These are phyloP conservation scores for Graptemys geographica DNA, from an alignment of 2,797 vertebrate genomes.

Conservation along the genomic window DNA sequence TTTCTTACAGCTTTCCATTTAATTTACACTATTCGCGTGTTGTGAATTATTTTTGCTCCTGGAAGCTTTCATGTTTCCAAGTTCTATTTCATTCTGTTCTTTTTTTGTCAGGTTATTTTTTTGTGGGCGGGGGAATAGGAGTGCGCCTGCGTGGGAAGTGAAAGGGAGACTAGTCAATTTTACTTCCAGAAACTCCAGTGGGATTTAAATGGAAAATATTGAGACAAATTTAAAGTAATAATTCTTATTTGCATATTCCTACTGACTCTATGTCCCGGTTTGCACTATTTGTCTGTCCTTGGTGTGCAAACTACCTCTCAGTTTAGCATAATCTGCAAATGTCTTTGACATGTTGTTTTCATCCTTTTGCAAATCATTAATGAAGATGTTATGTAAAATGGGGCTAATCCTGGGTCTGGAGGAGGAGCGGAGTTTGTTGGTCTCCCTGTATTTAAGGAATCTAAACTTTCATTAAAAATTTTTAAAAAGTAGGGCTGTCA, in stretches of 20 bases:
- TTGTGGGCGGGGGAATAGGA: rapidly evolving
- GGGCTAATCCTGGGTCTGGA: background rate
- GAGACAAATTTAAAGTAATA: background rate
- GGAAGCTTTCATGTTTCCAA: background rate
- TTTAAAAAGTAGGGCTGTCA: no score
- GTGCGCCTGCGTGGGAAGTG: no score
- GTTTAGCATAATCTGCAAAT: background rate
- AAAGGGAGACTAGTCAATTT: background rate
- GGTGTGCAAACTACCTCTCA: background rate
- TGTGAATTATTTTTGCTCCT: background rate
- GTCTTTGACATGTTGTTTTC: background rate
- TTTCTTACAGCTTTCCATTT: rapidly evolving
- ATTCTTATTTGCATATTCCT: background rate
- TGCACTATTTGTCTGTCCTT: background rate
- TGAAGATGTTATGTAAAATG: background rate
- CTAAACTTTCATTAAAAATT: background rate
- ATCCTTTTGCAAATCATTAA: background rate
- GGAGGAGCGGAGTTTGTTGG: background rate
- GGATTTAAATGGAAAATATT: background rate
- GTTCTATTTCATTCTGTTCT: background rate
- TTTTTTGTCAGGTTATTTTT: background rate
- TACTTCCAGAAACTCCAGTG: background rate
- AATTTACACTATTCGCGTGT: background rate
- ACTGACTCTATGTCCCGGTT: background rate
- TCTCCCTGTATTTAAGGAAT: background rate